Evolutionary conservation across 2,797 vertebrate species (phyloP), one percentile per base, ranked within the genome.

Genomic region (Coranthus polyacanthus): DNA sequence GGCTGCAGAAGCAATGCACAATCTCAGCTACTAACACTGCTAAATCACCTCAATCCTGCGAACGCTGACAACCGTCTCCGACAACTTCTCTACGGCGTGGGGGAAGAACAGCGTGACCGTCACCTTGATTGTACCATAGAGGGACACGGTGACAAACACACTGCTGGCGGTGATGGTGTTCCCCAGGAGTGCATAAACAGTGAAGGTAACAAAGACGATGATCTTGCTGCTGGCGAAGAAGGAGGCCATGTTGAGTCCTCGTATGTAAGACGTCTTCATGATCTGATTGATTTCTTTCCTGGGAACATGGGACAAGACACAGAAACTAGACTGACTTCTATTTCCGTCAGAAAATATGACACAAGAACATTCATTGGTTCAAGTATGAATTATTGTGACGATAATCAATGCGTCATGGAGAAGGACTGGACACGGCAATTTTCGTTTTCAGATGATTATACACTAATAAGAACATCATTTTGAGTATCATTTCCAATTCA

Each of bases 61-160:
- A 54, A 98, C 81, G 93, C 97, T 98, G 86, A 99, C 88, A 0
- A 92, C 0, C 0, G 95, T 74, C 81, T 97, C 97, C 0, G 95
- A 98, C 18, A 92, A 62, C 68, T 76, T 96, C 92, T 98, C 96
- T 0, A 99, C 63, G 26, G 97, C 97, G 0, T 95, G 16, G 0
- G 97, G 96, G 88, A 98, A 97, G 91, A 97, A 98, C 2, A 98
- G 94, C 0, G 97, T 96, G 73, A 97, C 92, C 0, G 96, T 97
- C 86, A 99, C 81, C 65, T 86, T 88, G 45, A 89, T 24, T 85
- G 93, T 63, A 89, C 94, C 88, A 0, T 97, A 98, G 22, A 99
- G 88, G 0, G 96, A 94, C 82, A 96, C 90, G 0, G 96, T 93
- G 82, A 97, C 95, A 10, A 98, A 99, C 58, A 98, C 96, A 0